Conservation (phyloP, 2,888 invertebrate species). For the Agrochola circellaris region DNA sequence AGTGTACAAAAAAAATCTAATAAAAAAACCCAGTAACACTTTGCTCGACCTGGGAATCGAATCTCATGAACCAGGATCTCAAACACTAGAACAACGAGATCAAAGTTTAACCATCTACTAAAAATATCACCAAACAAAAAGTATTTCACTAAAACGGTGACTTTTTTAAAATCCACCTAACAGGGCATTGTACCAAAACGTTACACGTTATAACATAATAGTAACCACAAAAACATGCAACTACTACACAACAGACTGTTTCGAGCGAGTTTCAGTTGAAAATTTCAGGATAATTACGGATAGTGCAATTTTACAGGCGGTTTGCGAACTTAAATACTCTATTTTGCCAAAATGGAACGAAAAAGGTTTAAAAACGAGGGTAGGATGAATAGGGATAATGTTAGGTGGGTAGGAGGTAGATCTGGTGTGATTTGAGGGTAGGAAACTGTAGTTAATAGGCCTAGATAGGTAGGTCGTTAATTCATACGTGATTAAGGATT, state of each 20-base stretch:
- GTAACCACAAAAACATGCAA: conserved; percentile 41
- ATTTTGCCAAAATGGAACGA: conserved; percentile 72
- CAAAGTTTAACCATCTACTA: neutral
- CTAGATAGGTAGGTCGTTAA: conserved; percentile 1
- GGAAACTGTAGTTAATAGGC: conserved; percentile 8
- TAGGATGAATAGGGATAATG: conserved; percentile 29
- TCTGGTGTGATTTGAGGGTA: conserved; percentile 44
- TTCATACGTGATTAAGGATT: neutral
- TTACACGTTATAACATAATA: conserved; percentile 36
- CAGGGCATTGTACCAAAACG: conserved; percentile 31
- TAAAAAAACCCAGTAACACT: too few species aligned
- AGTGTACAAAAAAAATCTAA: too few species aligned
- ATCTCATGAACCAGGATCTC: too few species aligned
- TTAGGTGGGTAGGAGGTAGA: conserved; percentile 20
- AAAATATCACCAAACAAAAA: conserved; percentile 3
- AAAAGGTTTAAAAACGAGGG: conserved; percentile 47
- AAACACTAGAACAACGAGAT: too few species aligned
- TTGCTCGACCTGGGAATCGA: too few species aligned
- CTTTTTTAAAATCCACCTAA: neutral
- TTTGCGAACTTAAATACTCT: conserved; percentile 74
- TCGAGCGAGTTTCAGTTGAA: conserved; percentile 57
- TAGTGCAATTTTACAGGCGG: conserved; percentile 81
- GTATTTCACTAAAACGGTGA: conserved; percentile 10
- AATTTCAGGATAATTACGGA: conserved; percentile 80
- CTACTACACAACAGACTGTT: conserved; percentile 28